Conservation (phyloP, 2,888 invertebrate species). For the Zeuzera pyrina region DNA sequence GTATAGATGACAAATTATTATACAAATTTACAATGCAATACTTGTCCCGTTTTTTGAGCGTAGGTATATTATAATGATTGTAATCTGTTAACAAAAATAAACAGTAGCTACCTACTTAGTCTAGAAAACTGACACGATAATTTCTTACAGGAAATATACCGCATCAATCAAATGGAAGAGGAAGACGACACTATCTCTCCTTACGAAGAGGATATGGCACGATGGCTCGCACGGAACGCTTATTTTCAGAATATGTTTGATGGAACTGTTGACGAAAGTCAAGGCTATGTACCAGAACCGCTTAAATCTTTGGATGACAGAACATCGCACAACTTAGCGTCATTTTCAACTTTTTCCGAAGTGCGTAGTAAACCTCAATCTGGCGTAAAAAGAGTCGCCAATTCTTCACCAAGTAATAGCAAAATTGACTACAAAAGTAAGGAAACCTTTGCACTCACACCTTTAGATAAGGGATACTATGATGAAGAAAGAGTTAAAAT, state of each 20-base stretch:
- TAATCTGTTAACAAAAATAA: too few relatives aligned
- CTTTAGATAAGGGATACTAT: constrained; percentile 35
- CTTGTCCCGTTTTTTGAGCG: too few relatives aligned
- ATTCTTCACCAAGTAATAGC: background rate
- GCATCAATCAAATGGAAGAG: constrained; percentile 31
- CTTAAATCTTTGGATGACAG: background rate
- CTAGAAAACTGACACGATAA: background rate
- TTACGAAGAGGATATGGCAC: constrained; percentile 17
- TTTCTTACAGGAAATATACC: constrained; percentile 36
- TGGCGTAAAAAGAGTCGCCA: background rate
- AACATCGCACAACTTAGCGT: background rate
- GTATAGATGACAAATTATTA: too few relatives aligned
- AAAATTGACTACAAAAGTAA: constrained; percentile 11
- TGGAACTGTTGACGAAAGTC: constrained; percentile 4
- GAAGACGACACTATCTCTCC: constrained; percentile 10
- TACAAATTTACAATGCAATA: too few relatives aligned
- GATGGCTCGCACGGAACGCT: constrained; percentile 21
- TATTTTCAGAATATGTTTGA: constrained; percentile 18
- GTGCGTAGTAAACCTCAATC: background rate
- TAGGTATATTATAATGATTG: too few relatives aligned
- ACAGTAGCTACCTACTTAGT: too few relatives aligned
- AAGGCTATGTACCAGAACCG: background rate
- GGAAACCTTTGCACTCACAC: constrained; percentile 33
- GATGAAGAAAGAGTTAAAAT: constrained; percentile 16
- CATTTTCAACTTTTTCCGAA: too few relatives aligned